These are phyloP conservation scores for Pterocles orientalis DNA, from an alignment of 2,113 vertebrate species.

Conservation along the genomic window DNA sequence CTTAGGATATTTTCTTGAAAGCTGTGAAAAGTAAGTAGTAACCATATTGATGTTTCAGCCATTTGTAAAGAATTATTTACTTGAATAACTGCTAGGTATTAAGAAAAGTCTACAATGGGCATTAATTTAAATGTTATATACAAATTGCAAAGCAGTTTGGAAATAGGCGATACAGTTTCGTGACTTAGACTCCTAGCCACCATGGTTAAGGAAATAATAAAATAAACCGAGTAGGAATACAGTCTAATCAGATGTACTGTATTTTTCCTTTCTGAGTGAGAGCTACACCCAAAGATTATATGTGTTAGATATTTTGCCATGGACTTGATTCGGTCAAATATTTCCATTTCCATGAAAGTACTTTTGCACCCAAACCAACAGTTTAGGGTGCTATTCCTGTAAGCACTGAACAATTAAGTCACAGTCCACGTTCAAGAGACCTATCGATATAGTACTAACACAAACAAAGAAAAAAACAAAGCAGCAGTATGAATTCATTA, in stretches of 20 bases:
- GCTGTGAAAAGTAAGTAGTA: conserved; percentile 38
- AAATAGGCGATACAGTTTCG: background rate
- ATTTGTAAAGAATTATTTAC: background rate
- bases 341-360: background rate
- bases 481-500: background rate
- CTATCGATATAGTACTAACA: background rate
- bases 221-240: background rate
- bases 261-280: background rate
- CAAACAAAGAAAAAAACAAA: background rate
- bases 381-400: background rate
- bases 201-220: background rate
- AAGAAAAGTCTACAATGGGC: background rate
- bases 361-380: background rate
- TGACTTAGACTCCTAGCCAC: background rate
- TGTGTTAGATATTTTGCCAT: background rate
- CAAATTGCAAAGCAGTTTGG: background rate
- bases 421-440: background rate
- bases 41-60: background rate
- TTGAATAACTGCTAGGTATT: background rate
- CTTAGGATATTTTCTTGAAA: conserved; percentile 36
- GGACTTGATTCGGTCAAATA: background rate
- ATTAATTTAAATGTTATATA: background rate
- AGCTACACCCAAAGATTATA: background rate
- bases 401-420: background rate
- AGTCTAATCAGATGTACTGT: background rate